Conservation (phyloP, 1,140 invertebrate genomes). For the Zaprionus africanus region DNA sequence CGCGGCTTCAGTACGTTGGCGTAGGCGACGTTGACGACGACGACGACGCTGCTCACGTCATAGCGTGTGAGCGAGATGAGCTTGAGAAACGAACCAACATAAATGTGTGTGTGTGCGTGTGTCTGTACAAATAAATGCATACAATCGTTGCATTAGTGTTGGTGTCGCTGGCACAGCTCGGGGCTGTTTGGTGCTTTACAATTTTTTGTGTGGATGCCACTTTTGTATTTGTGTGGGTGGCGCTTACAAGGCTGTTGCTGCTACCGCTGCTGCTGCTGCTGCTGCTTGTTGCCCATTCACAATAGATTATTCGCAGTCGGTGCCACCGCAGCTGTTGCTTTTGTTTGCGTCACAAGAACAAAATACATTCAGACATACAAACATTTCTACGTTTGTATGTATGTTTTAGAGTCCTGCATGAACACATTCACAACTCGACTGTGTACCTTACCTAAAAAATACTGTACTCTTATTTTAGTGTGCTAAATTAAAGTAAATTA, state of each 20-base stretch:
- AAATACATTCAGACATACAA: constrained; percentile 3
- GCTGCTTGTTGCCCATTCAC: constrained; percentile 61
- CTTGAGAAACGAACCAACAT: constrained; percentile 11
- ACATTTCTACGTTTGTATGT: background rate
- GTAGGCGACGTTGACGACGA: constrained; percentile 44
- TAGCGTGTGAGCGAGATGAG: constrained; percentile 33
- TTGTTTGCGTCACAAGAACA: constrained; percentile 42
- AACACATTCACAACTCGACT: too few relatives aligned
- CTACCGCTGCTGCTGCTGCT: constrained; percentile 32
- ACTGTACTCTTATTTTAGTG: too few relatives aligned
- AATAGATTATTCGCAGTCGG: constrained; percentile 45
- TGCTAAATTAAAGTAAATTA: too few relatives aligned
- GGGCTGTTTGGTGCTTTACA: constrained; percentile 55
- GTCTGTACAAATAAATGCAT: constrained; percentile 6
- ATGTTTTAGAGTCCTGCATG: background rate
- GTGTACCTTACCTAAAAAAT: too few relatives aligned
- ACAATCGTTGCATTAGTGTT: constrained; percentile 33
- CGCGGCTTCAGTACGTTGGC: constrained; percentile 52
- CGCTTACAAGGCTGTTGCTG: constrained; percentile 66
- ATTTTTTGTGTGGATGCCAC: constrained; percentile 67
- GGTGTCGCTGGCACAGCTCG: constrained; percentile 35
- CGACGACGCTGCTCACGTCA: constrained; percentile 56
- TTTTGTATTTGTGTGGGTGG: constrained; percentile 78
- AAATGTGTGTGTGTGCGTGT: background rate
- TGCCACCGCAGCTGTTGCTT: constrained; percentile 65